These are phyloP conservation scores for Tridacna gigas DNA, from an alignment of 2,888 invertebrate species.

Conservation along the genomic window DNA sequence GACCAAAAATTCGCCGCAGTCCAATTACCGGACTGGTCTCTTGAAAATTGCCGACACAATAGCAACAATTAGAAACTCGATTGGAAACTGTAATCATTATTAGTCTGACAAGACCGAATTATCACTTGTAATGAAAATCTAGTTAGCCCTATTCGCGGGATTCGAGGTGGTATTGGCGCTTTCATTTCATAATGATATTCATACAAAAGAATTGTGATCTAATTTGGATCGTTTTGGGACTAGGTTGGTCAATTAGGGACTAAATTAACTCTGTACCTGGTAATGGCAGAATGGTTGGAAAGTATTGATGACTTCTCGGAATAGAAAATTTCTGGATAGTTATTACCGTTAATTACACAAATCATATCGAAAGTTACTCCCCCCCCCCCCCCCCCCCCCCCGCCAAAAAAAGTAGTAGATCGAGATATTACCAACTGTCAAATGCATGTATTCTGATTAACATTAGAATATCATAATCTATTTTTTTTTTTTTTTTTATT, in stretches of 20 bases:
- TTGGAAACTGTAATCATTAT: constrained; percentile 60
- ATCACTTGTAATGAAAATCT: constrained; percentile 65
- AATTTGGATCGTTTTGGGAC: constrained; percentile 59
- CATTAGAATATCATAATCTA: too few relatives aligned
- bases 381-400: too few relatives aligned
- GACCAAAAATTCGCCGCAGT: constrained; percentile 29
- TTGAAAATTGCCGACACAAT: constrained; percentile 54
- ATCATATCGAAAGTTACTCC: too few relatives aligned
- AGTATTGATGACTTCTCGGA: constrained; percentile 17
- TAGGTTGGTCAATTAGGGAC: constrained; percentile 60
- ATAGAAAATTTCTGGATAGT: constrained; percentile 1
- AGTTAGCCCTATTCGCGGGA: constrained; percentile 59
- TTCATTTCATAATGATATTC: constrained; percentile 65
- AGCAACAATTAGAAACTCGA: constrained; percentile 58
- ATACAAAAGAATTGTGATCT: constrained; percentile 63
- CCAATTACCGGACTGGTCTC: constrained; percentile 50
- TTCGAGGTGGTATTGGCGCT: constrained; percentile 63
- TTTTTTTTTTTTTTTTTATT: too few relatives aligned
- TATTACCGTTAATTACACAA: too few relatives aligned
- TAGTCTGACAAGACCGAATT: constrained; percentile 58
- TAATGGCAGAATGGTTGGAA: constrained; percentile 35
- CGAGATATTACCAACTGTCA: too few relatives aligned
- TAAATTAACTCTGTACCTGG: constrained; percentile 47
- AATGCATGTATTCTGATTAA: too few relatives aligned
- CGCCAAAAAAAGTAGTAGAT: too few relatives aligned